Evolutionary conservation across 2,797 vertebrate genomes (phyloP), one percentile per base, ranked within the genome.

Genomic region (Hippopotamyrus pictus): DNA sequence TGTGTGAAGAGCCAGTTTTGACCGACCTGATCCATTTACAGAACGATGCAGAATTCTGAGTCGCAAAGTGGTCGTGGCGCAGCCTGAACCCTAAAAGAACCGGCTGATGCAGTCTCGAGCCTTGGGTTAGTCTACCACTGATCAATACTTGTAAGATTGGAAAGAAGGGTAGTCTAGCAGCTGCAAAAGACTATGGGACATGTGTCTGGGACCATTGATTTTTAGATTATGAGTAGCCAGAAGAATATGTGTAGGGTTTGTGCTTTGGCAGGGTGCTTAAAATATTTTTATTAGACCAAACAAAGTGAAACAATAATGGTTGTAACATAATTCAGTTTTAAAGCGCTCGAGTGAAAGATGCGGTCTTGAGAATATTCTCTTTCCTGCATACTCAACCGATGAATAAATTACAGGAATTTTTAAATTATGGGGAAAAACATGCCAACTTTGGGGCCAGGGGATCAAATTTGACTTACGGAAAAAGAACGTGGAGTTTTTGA

Each of bases 111-210:
- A 57, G 25, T 87, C 6, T 29, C 19, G 33, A 87, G 33, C 17
- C 33, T 29, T 53, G 37, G 86, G 29, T 29, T 44, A 50, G 22
- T 11, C 73, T 82, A 62, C 54, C 9, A 5, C 46, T 84, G 53
- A 89, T 89, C 88, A 62, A 65, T 65, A 89, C 82, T 62, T 6
- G 69, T 65, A 62, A 89, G 19, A 69, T 9, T 51, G 17, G 7
- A 46, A 41, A 59, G 65, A 86, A 86, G 83, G 37, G 84, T n/a
- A 89, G 44, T 50, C 48, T 62, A 85, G 54, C 54, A 84, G 53
- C 17, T 85, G 54, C 46, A 17, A 76, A 33, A 86, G 50, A 51
- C 84, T 79, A 12, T 33, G 53, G 59, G 25, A 54, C 33, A 48
- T 53, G 14, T n/a, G 82, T 90, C 69, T 48, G 54, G 25, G 46